Percentiles rank a stretch among this genome's conserved stretches.
Evolutionary conservation across 1,140 invertebrate species (phyloP).

Genomic region (Drosophila murphyi): DNA sequence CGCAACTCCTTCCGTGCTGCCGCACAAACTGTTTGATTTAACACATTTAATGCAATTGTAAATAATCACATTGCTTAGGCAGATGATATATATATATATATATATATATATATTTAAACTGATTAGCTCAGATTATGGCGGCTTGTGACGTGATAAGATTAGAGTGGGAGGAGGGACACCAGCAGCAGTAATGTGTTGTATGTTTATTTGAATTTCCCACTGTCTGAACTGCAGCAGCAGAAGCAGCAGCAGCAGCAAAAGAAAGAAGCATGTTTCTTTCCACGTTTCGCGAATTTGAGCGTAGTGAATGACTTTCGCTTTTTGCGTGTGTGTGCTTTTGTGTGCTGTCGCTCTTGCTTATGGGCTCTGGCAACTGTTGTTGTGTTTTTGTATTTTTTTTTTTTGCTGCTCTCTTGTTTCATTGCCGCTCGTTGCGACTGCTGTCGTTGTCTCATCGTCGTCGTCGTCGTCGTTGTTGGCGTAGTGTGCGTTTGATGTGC

Average conservation of each 20-base stretch:
- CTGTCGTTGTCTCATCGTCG: not conserved
- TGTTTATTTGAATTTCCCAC: not conserved
- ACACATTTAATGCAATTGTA: constrained; percentile 46
- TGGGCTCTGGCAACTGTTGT: not conserved
- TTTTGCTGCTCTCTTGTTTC: constrained; percentile 13
- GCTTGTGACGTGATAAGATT: constrained; percentile 37
- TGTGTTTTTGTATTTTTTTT: constrained; percentile 1
- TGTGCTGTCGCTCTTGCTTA: constrained; percentile 39
- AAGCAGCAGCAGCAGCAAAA: not conserved
- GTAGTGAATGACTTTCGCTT: not conserved
- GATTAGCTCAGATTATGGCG: constrained; percentile 19
- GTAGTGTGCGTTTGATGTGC: constrained; percentile 2
- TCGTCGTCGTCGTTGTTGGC: not conserved
- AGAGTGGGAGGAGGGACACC: not conserved
- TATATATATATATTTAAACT: not conserved
- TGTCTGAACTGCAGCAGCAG: not conserved
- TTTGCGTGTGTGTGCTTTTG: not conserved
- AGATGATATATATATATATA: not conserved
- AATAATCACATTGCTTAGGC: constrained; percentile 12
- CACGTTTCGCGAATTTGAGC: not conserved
- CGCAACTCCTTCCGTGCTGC: not conserved
- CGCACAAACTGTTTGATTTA: constrained; percentile 59
- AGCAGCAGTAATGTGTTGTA: not conserved
- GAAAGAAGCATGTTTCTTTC: not conserved
- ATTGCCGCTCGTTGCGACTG: constrained; percentile 36